Percentiles rank a stretch among this genome's conserved stretches.
Conservation (phyloP, 2,113 vertebrate species). For the Electrona antarctica region DNA sequence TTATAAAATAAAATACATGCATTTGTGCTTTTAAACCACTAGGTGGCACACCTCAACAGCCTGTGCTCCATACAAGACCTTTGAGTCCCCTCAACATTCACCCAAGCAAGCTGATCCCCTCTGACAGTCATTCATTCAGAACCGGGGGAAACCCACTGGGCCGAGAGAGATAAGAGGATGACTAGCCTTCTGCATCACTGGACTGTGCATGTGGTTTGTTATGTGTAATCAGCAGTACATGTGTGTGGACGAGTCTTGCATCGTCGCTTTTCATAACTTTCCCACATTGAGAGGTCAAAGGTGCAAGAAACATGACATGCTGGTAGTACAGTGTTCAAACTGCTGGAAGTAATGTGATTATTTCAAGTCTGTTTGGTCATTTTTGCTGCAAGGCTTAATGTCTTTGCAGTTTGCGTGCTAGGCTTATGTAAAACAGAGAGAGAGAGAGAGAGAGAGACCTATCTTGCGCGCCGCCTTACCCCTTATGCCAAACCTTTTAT, state of each 20-base stretch:
- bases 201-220: neutral
- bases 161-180: neutral
- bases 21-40: slow-evolving; percentile 17
- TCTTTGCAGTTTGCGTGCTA: neutral
- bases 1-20: neutral
- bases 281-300: neutral
- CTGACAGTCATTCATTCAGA: neutral
- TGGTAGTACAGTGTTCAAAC: neutral
- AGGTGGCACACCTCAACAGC: slow-evolving; percentile 40
- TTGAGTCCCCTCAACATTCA: neutral
- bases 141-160: neutral
- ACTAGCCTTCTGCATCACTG: neutral
- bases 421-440: neutral
- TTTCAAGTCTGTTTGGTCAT: neutral
- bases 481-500: too few relatives aligned
- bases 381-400: too few relatives aligned
- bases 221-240: neutral
- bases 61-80: neutral
- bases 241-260: neutral
- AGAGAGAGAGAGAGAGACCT: too few relatives aligned
- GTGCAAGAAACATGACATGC: neutral
- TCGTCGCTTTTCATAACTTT: neutral
- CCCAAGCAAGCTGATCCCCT: neutral
- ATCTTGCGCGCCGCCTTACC: too few relatives aligned
- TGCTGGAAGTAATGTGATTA: neutral